Evolutionary conservation across 2,888 invertebrate genomes (phyloP), one percentile per base, ranked within the genome.

Genomic region (Homarus gammarus): DNA sequence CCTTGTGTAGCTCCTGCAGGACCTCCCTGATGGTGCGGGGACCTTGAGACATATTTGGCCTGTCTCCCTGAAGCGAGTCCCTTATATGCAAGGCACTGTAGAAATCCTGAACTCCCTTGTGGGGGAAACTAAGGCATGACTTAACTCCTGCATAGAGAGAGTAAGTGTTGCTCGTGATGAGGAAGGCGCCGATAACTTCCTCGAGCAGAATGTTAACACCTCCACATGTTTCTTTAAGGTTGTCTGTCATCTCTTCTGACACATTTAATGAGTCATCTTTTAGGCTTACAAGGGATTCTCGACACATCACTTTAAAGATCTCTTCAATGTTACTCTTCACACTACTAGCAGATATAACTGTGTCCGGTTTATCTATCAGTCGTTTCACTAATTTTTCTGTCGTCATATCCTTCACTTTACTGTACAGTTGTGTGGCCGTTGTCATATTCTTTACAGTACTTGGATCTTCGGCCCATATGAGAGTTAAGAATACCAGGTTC

Each of bases 101-200:
- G 36, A 78, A 86, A 12, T 86, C 85, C 49, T 86, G 85, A 15
- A 78, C n/a, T 6, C 85, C 85, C 33, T 86, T 86, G 22, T 86
- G 85, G 8, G 85, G 75, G 12, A 75, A 75, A 22, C 56, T 85
- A 33, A 44, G n/a, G 27, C 8, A 56, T 36, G 22, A 33, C 31
- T 1, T 33, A 36, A 75, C 75, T 61, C 22, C 84, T 77, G 5
- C 40, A 61, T 31, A 2, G 2, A 49, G 64, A 64, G 77, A 75
- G 64, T 15, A 40, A 49, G 10, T 18, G 75, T 44, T 85, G 75
- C 61, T 85, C 38, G 22, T n/a, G n/a, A 64, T 64, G 0, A 85
- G 38, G 61, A 75, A 85, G 8, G 84, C 84, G 36, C 84, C 64
- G 15, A 40, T 73, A 10, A 75, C 40, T 31, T 85, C 84, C 18